Conservation (phyloP, 2,888 invertebrate genomes). For the Cheilosia urbana region DNA sequence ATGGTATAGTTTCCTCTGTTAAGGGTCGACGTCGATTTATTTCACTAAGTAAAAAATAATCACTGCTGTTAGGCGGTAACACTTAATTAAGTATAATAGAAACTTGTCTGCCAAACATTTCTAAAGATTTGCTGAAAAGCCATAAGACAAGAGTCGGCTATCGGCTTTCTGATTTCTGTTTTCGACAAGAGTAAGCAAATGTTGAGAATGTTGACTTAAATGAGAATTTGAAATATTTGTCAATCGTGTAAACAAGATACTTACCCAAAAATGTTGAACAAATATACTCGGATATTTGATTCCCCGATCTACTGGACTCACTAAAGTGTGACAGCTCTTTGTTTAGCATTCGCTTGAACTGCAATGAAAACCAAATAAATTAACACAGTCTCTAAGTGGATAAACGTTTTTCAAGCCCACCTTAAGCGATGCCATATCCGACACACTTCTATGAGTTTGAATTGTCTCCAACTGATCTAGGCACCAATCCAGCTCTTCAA, state of each 20-base stretch:
- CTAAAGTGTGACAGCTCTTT: slow-evolving; percentile 99
- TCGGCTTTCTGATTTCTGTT: no score
- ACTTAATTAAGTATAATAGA: no score
- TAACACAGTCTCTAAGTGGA: neutral
- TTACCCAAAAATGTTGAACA: slow-evolving; percentile 99
- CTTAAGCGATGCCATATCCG: slow-evolving; percentile 99
- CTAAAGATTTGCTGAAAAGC: no score
- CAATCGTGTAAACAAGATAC: slow-evolving; percentile 80
- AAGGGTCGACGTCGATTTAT: no score
- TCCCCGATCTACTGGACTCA: slow-evolving; percentile 99
- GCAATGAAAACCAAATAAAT: slow-evolving; percentile 77
- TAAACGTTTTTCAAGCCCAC: slow-evolving; percentile 85
- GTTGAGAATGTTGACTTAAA: no score
- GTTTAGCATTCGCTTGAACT: slow-evolving; percentile 99
- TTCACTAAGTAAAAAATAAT: no score
- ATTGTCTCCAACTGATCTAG: slow-evolving; percentile 99
- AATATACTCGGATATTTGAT: slow-evolving; percentile 99
- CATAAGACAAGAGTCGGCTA: no score
- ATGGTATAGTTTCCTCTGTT: no score
- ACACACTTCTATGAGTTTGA: slow-evolving; percentile 99
- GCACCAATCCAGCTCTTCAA: slow-evolving; percentile 99
- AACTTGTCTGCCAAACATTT: no score
- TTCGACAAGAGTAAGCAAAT: no score
- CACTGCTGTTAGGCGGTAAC: no score
- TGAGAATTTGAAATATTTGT: no score